Evolutionary conservation across 2,888 invertebrate species (phyloP).

Genomic region (Malacosoma neustria): DNA sequence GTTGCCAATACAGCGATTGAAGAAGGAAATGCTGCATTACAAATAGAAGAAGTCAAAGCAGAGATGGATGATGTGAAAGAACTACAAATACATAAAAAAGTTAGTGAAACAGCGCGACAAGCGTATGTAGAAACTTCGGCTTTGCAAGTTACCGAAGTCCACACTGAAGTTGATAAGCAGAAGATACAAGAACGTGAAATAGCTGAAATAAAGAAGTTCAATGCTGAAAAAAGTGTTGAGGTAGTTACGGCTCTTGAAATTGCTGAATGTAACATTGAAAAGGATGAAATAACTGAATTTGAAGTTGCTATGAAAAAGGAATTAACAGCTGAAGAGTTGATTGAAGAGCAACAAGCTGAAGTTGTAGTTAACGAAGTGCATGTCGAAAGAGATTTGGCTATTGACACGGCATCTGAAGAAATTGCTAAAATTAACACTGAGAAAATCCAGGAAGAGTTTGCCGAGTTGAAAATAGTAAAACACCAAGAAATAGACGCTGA

Average conservation of each 20-base stretch:
- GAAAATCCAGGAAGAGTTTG: constrained; percentile 21
- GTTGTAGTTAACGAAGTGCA: constrained; percentile 9
- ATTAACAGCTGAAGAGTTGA: constrained; percentile 1
- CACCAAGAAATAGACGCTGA: constrained; percentile 9
- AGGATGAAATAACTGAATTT: constrained; percentile 4
- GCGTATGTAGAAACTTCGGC: not conserved
- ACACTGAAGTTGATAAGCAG: constrained; percentile 1
- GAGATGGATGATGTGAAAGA: constrained; percentile 10
- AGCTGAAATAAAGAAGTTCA: not conserved
- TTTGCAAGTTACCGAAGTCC: not conserved
- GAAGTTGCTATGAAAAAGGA: constrained; percentile 1
- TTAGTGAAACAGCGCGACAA: not conserved
- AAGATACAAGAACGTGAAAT: not conserved
- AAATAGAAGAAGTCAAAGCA: constrained; percentile 8
- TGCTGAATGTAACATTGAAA: constrained; percentile 1
- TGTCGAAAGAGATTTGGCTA: constrained; percentile 9
- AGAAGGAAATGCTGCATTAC: not conserved
- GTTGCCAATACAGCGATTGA: constrained; percentile 4
- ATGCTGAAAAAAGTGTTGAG: not conserved
- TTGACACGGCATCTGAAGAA: not conserved
- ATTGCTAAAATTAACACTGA: not conserved
- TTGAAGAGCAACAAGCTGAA: constrained; percentile 1
- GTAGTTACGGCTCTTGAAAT: constrained; percentile 2
- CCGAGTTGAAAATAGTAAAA: constrained; percentile 29
- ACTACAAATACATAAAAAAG: not conserved